Conservation (phyloP, 2,113 vertebrate species). For the Oophaga pumilio region DNA sequence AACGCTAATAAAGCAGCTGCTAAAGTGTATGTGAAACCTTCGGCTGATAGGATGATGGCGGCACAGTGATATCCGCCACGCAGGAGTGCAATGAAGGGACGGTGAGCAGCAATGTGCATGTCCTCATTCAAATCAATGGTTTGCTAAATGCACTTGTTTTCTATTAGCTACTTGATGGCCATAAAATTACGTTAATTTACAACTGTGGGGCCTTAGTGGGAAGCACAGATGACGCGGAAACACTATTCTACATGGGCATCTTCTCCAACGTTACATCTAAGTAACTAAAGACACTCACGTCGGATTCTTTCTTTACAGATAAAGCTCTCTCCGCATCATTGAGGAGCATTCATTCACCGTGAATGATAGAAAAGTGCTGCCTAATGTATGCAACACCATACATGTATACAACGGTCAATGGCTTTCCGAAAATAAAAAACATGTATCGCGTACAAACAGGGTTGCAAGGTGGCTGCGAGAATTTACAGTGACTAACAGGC, state of each 20-base stretch:
- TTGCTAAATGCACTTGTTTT: background rate
- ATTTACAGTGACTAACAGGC: too few species aligned
- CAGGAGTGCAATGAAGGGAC: constrained; percentile 2
- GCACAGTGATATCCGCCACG: background rate
- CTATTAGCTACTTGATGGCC: background rate
- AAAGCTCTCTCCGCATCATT: background rate
- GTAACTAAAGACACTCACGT: background rate
- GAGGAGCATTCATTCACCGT: background rate
- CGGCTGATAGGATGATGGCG: background rate
- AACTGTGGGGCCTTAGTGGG: background rate
- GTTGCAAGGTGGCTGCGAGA: too few species aligned
- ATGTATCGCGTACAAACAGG: too few species aligned
- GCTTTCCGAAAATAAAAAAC: background rate
- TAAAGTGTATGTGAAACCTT: constrained; percentile 20
- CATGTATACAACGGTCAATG: background rate
- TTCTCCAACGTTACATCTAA: background rate
- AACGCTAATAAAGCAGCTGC: constrained; percentile 21
- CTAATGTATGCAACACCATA: background rate
- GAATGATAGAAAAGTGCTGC: background rate
- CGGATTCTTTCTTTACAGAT: background rate
- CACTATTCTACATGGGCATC: background rate
- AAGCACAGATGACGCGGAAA: too few species aligned
- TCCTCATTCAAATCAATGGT: constrained; percentile 3
- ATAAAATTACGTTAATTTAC: constrained; percentile 1
- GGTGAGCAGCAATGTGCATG: background rate